A percentile compares a stretch with the other conserved stretches of the same genome.
These are phyloP conservation scores for Callochromis pleurospilus DNA, from an alignment of 2,113 vertebrate genomes.

Conservation along the genomic window DNA sequence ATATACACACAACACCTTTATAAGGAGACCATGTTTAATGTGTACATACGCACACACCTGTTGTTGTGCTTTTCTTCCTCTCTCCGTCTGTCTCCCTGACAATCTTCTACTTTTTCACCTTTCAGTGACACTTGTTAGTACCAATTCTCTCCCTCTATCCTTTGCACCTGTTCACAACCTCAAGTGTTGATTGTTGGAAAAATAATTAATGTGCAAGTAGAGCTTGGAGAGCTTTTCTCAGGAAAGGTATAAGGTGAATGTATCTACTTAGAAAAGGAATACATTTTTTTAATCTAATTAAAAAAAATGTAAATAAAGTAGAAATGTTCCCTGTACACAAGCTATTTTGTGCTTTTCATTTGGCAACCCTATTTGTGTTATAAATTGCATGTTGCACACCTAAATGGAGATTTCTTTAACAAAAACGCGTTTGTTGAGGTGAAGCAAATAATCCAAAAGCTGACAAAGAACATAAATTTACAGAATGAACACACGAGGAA, in stretches of 20 bases:
- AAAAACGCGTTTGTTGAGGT: background rate
- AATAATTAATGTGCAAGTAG: background rate
- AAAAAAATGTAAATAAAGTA: background rate
- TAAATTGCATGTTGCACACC: background rate
- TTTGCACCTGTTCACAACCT: background rate
- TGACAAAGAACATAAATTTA: background rate
- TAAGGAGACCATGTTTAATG: background rate
- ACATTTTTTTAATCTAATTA: background rate
- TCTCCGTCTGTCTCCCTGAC: background rate
- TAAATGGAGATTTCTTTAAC: background rate
- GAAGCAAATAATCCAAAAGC: background rate
- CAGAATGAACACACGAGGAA: background rate
- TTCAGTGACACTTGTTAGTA: background rate
- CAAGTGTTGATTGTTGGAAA: background rate
- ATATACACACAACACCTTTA: background rate
- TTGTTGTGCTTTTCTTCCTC: background rate
- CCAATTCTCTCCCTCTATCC: background rate
- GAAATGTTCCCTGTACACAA: background rate
- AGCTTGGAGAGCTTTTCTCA: background rate
- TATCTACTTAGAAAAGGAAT: background rate
- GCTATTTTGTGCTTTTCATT: background rate
- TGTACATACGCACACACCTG: background rate
- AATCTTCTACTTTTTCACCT: background rate
- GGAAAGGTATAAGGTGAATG: background rate
- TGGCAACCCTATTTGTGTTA: background rate